phyloP scores from a whole-genome alignment of 2,797 vertebrate genomes.

The Karalla daura region DNA sequence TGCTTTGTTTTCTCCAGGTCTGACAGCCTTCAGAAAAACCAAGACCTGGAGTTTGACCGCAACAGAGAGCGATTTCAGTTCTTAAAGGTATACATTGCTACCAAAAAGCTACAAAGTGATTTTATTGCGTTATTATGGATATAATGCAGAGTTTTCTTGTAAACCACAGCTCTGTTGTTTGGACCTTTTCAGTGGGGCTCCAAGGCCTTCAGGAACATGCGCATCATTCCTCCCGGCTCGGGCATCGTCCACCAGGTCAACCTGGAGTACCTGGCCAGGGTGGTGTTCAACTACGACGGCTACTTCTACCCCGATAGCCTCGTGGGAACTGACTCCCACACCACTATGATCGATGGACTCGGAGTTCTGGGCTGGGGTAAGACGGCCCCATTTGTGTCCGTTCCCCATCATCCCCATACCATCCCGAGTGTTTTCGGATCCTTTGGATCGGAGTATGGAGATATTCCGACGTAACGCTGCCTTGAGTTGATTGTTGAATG shows the following conservation, averaged over 20 bases:
- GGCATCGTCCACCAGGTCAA: constrained; percentile 99
- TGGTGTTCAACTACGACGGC: constrained; percentile 92
- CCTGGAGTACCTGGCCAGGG: constrained; percentile 94
- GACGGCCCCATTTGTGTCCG: no score
- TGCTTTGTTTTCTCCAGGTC: constrained; percentile 75
- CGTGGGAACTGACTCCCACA: constrained; percentile 98
- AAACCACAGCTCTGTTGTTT: no score
- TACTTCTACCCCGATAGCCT: constrained; percentile 96
- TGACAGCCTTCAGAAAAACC: constrained; percentile 97
- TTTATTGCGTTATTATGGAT: no score
- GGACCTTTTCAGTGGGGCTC: constrained; percentile 94
- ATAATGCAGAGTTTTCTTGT: not conserved
- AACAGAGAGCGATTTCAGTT: constrained; percentile 98
- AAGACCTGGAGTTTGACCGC: constrained; percentile 97
- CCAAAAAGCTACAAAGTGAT: no score
- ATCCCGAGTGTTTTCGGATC: no score
- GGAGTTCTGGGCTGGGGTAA: constrained; percentile 98
- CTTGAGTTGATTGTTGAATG: no score
- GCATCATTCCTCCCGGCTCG: constrained; percentile 96
- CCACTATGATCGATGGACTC: constrained; percentile 97
- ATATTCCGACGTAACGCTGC: no score
- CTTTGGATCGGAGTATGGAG: no score
- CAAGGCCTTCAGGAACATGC: constrained; percentile 95
- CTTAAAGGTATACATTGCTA: constrained; percentile 89
- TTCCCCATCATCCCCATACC: no score